Base-by-base conservation (phyloP, 2,888 invertebrate genomes). In the Drosophila bunnanda region DNA sequence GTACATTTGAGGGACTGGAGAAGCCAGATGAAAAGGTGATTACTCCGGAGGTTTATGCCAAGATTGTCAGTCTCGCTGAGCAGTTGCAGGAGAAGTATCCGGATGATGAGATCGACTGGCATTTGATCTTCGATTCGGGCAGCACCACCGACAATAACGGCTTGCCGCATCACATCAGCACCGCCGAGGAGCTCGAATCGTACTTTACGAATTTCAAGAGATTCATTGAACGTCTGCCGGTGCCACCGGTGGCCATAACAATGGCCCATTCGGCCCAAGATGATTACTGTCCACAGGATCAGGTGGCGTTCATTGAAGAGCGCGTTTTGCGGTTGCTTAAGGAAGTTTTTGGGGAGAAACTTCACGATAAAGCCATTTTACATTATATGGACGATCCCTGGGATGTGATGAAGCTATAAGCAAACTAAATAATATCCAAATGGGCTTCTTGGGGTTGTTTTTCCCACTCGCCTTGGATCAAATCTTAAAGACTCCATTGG, bases 131-230 rank as follows among this genome's bases (percentile, higher is more conserved):
- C 89, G 96, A 97, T 81, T 97, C 96, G 38, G 98, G 98, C 5
- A 97, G 97, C 90, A 98, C 98, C 0, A 95, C 96, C 72, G 98
- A 98, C 90, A 96, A 96, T 82, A 95, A 91, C 69, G 97, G 96
- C 25, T 92, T 98, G 59, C 98, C 98, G 0, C 95, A 97, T 92
- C 97, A 98, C 90, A 94, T 96, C 25, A 96, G 96, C 75, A 93
- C 94, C 1, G 92, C 93, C 15, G 93, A 94, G 48, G 95, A 97
- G 91, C 94, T 98, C 55, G 92, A 93, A 41, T 92, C 93, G 20
- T 96, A 91, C 93, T 97, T 72, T 92, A 93, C 15, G 87, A 92
- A 66, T 93, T 97, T 88, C 92, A 94, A 87, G 92, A 93, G 20
- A 92, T 97, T 86, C 90, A 96, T 78, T 91, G 93, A 57, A 89